Evolutionary conservation across 2,888 invertebrate species (phyloP), one percentile per base, ranked within the genome.

Genomic region (Lampropteryx suffumata): DNA sequence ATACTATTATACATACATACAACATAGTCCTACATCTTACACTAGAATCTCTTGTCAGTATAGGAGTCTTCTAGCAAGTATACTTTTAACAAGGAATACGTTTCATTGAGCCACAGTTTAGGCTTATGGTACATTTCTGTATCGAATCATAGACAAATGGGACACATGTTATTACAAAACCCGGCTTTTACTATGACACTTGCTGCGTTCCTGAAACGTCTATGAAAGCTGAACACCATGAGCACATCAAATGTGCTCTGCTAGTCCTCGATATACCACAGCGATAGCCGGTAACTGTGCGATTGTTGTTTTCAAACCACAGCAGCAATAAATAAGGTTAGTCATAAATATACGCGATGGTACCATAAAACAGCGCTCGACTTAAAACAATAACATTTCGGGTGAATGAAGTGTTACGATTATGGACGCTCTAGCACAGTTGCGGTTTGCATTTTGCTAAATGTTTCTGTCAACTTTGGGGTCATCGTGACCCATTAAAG

Each of bases 301-400:
- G n/a, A 45, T 37, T 43, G 39, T 37, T 14, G 37, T 17, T 17
- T n/a, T 33, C 27, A 41, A 52, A 48, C 52, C 52, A 46, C 51
- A 51, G 60, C 57, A 45, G 46, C 43, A 51, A 62, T 65, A 64
- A 76, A 77, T 76, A 77, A 73, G 71, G 71, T 66, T 64, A 61
- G 61, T 60, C 33, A 59, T 65, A 62, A 71, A 67, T 58, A 64
- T 63, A 59, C 49, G 63, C n/a, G 4, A 17, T 17, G 17, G 60
- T 55, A 59, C 66, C 61, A 73, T 76, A 79, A 79, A 76, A 61
- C 68, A 61, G 68, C 68, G 63, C 70, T 66, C 70, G 67, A 73
- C 73, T 77, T 80, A 77, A 85, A 84, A 86, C 83, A 84, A 85
- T 84, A 83, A 81, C 69, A 73, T 71, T 73, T 73, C 69, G 51